Percentiles rank a stretch among this genome's conserved stretches.
Evolutionary conservation across 2,113 vertebrate genomes (phyloP).

Genomic region (Athene noctua): DNA sequence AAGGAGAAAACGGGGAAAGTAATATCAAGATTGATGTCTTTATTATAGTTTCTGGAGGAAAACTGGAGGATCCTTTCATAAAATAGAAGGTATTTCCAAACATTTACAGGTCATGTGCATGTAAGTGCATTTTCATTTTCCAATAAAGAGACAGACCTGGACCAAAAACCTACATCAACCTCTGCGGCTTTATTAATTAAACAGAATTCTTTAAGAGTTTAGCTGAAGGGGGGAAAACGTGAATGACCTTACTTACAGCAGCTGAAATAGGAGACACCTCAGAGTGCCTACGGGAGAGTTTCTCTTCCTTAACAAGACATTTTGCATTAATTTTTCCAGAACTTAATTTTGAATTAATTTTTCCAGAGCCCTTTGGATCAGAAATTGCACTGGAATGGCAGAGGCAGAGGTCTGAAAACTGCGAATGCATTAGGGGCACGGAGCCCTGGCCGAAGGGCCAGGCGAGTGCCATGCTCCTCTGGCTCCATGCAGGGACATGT

Average conservation of each 20-base stretch:
- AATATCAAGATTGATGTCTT: not conserved
- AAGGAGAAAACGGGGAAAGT: not conserved
- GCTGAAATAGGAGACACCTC: not conserved
- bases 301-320: not conserved
- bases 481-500: not conserved
- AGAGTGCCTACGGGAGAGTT: not conserved
- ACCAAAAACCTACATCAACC: not conserved
- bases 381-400: not conserved
- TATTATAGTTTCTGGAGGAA: not conserved
- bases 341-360: not conserved
- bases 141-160: not conserved
- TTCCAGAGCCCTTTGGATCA: not conserved
- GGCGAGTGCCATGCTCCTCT: fast-evolving
- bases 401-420: not conserved
- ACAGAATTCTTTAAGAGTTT: not conserved
- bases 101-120: not conserved
- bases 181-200: not conserved
- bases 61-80: not conserved
- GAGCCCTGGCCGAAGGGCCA: not conserved
- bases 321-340: not conserved
- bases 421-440: fast-evolving
- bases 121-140: not conserved
- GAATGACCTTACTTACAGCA: not conserved
- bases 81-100: not conserved
- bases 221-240: not conserved